Evolutionary conservation across 2,113 vertebrate species (phyloP).

Genomic region (Oncorhynchus kisutch): DNA sequence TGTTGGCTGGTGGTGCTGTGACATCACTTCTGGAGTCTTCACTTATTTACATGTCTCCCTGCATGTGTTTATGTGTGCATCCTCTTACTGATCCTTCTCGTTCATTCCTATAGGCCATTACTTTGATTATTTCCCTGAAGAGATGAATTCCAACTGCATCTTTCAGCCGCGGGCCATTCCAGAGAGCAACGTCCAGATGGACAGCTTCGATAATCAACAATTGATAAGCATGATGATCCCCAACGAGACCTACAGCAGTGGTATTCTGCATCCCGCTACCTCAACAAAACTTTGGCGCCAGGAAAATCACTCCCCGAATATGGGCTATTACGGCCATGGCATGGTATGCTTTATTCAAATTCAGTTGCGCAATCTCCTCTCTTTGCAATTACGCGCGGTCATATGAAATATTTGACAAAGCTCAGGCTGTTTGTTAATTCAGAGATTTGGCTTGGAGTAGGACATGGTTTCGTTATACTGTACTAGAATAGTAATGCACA

Average conservation of each 20-base stretch:
- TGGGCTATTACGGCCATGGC: slow-evolving; percentile 76
- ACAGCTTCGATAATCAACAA: slow-evolving; percentile 70
- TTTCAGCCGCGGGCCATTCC: slow-evolving; percentile 67
- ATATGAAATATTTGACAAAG: neutral
- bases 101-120: slow-evolving; percentile 65
- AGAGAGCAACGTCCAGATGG: slow-evolving; percentile 71
- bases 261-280: slow-evolving; percentile 47
- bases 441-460: neutral
- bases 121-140: slow-evolving; percentile 64
- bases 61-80: slow-evolving; percentile 36
- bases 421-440: neutral
- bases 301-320: slow-evolving; percentile 70
- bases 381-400: neutral
- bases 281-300: slow-evolving; percentile 61
- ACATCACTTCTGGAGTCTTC: slow-evolving; percentile 63
- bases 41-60: slow-evolving; percentile 67
- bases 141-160: slow-evolving; percentile 52
- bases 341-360: slow-evolving; percentile 67
- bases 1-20: slow-evolving; percentile 63
- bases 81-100: slow-evolving; percentile 12
- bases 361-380: neutral
- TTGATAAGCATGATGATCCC: slow-evolving; percentile 75
- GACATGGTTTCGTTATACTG: neutral
- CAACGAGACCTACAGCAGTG: slow-evolving; percentile 45
- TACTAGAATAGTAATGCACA: neutral